Conservation (phyloP, 2,113 vertebrate species). For the Acanthisitta chloris region DNA sequence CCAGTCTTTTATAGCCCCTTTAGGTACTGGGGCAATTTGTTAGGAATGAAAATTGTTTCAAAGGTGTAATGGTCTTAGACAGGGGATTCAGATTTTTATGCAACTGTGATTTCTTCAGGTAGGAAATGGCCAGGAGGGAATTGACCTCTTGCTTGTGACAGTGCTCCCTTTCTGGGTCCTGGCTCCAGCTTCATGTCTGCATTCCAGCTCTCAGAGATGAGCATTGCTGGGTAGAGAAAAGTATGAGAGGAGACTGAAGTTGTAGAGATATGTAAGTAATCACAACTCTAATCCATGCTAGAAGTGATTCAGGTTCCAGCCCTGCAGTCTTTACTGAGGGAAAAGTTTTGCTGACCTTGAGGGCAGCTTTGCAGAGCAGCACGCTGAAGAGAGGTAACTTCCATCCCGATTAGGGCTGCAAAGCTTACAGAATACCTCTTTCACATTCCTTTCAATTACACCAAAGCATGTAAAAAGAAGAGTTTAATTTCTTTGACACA, state of each 20-base stretch:
- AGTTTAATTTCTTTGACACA: constrained; percentile 17
- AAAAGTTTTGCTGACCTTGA: background rate
- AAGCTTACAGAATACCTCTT: background rate
- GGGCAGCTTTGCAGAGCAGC: background rate
- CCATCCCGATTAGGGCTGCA: background rate
- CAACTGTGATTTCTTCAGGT: background rate
- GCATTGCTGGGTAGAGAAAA: background rate
- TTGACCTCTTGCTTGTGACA: background rate
- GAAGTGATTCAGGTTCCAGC: background rate
- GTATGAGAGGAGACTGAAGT: background rate
- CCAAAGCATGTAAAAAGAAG: background rate
- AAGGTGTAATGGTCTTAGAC: background rate
- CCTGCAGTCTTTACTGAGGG: background rate
- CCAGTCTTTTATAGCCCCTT: background rate
- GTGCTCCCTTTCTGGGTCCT: background rate
- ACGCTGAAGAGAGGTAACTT: background rate
- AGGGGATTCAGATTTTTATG: background rate
- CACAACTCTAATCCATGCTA: background rate
- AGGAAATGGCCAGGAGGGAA: background rate
- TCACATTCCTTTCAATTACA: background rate
- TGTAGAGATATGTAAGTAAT: too few species aligned
- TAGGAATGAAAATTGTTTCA: background rate
- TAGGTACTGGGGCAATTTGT: background rate
- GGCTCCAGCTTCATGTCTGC: background rate
- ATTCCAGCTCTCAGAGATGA: background rate